Base-by-base conservation (phyloP, 2,888 invertebrate species). In the Synanthedon tipuliformis region DNA sequence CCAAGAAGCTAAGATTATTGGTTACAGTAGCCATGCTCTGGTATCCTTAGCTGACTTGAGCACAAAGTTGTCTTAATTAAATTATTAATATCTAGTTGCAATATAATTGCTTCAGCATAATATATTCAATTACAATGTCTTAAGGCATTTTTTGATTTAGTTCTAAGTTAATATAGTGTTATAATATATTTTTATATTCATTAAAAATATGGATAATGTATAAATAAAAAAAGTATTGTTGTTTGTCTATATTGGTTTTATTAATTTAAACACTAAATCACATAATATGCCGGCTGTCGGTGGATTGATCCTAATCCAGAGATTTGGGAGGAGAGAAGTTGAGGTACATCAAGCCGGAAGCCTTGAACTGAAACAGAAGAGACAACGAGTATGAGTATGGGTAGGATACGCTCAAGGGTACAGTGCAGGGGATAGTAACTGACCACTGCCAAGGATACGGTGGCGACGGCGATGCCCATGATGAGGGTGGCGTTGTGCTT, bases 401-500 rank as follows among this genome's bases (percentile, higher is more conserved):
- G 16, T 3, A 16, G 11, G 5, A 12, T 5, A 4, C 41, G n/a
- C 41, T 12, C n/a, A 1, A n/a, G 41, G 4, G 1, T 3, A 4
- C 4, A 41, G 12, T 4, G 5, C 12, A n/a, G 5, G 5, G 23
- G 23, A 23, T 23, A 5, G 23, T 23, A 41, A 77, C 87, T 58
- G 69, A 90, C 90, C 61, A 85, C 65, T 52, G 83, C 56, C 5
- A 92, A 50, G 1, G 90, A 87, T 56, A 83, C 71, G 12, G 78
- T 64, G 11, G 88, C 57, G 69, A 91, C 82, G 12, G 71, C 75
- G 41, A 92, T 51, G 1, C 95, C 94, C 51, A 85, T 65, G 10
- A 88, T 61, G 51, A 96, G 85, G 12, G 90, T 84, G 8, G 89
- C 73, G 66, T 94, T 95, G 86, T 92, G 93, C 66, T 89, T 90